Evolutionary conservation across 2,113 vertebrate genomes (phyloP), one percentile per base, ranked within the genome.

Genomic region (Limnothrissa miodon): DNA sequence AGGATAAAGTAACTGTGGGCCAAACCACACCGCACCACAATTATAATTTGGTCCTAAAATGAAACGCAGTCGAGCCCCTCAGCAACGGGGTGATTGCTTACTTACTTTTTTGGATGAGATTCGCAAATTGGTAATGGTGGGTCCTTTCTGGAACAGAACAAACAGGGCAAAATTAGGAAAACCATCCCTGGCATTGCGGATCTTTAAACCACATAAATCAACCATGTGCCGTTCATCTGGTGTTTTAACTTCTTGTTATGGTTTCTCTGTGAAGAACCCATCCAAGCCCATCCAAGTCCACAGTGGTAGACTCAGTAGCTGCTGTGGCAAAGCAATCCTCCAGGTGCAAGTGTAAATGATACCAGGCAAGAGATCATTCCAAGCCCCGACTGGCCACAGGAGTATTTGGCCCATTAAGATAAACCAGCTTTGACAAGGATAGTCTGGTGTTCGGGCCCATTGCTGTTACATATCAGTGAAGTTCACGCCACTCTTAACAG

Each of bases 21-120:
- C 51, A 56, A 70, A 3, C 51, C 51, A 56, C 5, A 25, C 59
- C n/a, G 29, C 13, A 33, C 33, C 13, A 74, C 66, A 74, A 74
- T 74, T 74, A 74, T 56, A 33, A 74, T 39, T 74, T 74, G 11
- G 11, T 33, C 15, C 10, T 74, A 3, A 74, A 74, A 33, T 33
- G 66, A 29, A 74, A 74, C 19, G 33, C 33, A 74, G 25, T 1
- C 6, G 13, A 3, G 1, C 15, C 66, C 62, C 59, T 62, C 56
- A 1, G 56, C 23, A 5, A 78, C 1, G 78, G 48, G 21, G 39
- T 78, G 42, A 45, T 62, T 39, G 15, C 8, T 62, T 45, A 70
- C 91, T 95, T 97, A 99, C 98, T 94, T 99, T 99, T 93, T 99
- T 99, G 5, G 97, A 94, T 79, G 98, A 99, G 90, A 99, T 99